Evolutionary conservation across 2,113 vertebrate genomes (phyloP).

Genomic region (Geococcyx californianus): DNA sequence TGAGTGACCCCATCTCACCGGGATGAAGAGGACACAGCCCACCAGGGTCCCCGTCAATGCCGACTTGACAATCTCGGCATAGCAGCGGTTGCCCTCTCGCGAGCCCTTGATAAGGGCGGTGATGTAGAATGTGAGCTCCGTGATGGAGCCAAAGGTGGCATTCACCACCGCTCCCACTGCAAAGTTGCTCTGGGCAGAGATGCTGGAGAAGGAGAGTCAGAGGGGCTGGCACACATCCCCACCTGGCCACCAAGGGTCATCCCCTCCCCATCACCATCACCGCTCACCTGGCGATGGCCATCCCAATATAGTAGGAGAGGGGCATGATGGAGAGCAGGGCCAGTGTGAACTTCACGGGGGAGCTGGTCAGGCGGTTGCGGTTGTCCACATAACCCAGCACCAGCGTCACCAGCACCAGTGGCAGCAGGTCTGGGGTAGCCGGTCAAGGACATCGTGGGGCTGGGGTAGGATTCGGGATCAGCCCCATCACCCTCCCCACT

Average conservation of each 20-base stretch:
- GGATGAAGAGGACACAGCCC: conserved; percentile 86
- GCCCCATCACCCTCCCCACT: accelerated
- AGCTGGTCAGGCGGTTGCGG: conserved; percentile 72
- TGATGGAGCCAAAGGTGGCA: conserved; percentile 89
- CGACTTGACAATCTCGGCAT: conserved; percentile 86
- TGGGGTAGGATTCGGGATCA: neutral
- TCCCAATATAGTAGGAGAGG: conserved; percentile 90
- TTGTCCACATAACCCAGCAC: conserved; percentile 81
- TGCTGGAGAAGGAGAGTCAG: conserved; percentile 59
- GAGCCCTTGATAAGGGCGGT: conserved; percentile 84
- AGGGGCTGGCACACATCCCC: accelerated
- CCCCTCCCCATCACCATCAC: accelerated
- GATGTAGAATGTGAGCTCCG: conserved; percentile 92
- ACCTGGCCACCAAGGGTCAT: accelerated
- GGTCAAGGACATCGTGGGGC: conserved; percentile 38
- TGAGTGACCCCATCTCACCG: conserved; percentile 67
- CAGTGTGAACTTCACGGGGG: conserved; percentile 76
- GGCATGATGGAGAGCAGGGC: conserved; percentile 87
- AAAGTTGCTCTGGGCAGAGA: conserved; percentile 91
- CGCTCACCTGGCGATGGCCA: conserved; percentile 88
- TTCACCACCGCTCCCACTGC: conserved; percentile 90
- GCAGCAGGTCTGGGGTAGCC: conserved; percentile 77
- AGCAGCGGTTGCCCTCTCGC: conserved; percentile 78
- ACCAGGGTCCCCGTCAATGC: conserved; percentile 85
- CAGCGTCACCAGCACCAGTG: conserved; percentile 79